Evolutionary conservation across 2,113 vertebrate genomes (phyloP).

Genomic region (Ondatra zibethicus): DNA sequence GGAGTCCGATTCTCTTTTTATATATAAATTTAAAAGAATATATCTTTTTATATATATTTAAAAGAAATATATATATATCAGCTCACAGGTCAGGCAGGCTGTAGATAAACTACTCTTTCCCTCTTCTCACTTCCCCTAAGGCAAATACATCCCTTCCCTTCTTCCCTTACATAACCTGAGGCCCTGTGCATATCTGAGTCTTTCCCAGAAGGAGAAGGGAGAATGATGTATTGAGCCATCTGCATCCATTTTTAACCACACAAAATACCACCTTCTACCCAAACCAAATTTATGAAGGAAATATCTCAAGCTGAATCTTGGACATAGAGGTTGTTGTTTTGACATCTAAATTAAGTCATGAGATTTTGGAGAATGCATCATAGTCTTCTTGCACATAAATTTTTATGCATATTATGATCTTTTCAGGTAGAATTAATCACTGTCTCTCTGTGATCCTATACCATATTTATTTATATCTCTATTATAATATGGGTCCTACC

Average conservation of each 20-base stretch:
- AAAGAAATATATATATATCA: background rate
- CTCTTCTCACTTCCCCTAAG: background rate
- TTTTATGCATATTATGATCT: slow-evolving; percentile 70
- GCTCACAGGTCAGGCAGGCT: background rate
- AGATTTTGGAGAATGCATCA: slow-evolving; percentile 63
- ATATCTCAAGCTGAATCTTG: slow-evolving; percentile 19
- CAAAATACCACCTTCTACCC: slow-evolving; percentile 22
- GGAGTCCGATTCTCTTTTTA: background rate
- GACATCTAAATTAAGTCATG: slow-evolving; percentile 56
- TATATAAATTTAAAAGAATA: too few species aligned
- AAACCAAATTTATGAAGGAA: slow-evolving; percentile 58
- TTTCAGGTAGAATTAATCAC: slow-evolving; percentile 66
- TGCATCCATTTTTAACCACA: slow-evolving; percentile 7
- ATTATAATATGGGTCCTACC: slow-evolving; percentile 39
- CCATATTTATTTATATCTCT: slow-evolving; percentile 66
- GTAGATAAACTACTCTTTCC: background rate
- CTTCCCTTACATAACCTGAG: background rate
- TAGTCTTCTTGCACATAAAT: slow-evolving; percentile 33
- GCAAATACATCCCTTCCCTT: background rate
- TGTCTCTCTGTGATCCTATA: slow-evolving; percentile 36
- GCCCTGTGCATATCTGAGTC: background rate
- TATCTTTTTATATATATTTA: too few species aligned
- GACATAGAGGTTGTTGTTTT: slow-evolving; percentile 53
- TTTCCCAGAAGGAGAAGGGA: background rate
- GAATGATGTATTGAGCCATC: slow-evolving; percentile 7